Conservation (phyloP, 2,888 invertebrate species). For the Cheilosia scutellata region DNA sequence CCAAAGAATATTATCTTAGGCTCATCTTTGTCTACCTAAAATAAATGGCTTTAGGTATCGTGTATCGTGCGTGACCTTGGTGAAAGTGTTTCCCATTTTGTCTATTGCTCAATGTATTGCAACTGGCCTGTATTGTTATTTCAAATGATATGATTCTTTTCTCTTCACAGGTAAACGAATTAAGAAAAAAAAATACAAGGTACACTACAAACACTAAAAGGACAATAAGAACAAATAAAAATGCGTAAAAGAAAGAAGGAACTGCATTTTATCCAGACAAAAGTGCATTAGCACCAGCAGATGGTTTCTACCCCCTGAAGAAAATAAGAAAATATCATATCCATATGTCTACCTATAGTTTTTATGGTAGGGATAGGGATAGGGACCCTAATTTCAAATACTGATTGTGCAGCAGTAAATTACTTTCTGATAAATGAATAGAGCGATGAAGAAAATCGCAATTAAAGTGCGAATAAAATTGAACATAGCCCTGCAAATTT, state of each 20-base stretch:
- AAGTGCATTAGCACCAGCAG: conserved; percentile 55
- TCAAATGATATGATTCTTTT: conserved; percentile 14
- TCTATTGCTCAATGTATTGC: conserved; percentile 23
- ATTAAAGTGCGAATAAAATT: conserved; percentile 26
- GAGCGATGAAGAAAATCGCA: conserved; percentile 14
- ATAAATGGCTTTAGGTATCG: background rate
- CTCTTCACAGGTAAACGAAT: conserved; percentile 27
- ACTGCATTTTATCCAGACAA: conserved; percentile 39
- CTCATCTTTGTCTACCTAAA: background rate
- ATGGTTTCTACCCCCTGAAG: conserved; percentile 28
- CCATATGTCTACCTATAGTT: background rate
- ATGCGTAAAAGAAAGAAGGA: background rate
- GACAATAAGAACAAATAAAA: conserved; percentile 8
- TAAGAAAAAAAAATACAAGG: conserved; percentile 13
- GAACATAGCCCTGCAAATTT: background rate
- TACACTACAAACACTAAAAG: background rate
- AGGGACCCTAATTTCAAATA: background rate
- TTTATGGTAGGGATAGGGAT: background rate
- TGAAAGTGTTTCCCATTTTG: conserved; percentile 8
- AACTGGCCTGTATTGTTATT: conserved; percentile 3
- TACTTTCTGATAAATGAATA: background rate
- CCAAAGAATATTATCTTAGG: conserved; percentile 1
- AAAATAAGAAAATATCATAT: background rate
- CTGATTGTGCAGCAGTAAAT: conserved; percentile 21
- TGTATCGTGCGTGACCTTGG: conserved; percentile 11